phyloP scores from a whole-genome alignment of 2,797 vertebrate genomes.

The Euphonia xanthogaster region DNA sequence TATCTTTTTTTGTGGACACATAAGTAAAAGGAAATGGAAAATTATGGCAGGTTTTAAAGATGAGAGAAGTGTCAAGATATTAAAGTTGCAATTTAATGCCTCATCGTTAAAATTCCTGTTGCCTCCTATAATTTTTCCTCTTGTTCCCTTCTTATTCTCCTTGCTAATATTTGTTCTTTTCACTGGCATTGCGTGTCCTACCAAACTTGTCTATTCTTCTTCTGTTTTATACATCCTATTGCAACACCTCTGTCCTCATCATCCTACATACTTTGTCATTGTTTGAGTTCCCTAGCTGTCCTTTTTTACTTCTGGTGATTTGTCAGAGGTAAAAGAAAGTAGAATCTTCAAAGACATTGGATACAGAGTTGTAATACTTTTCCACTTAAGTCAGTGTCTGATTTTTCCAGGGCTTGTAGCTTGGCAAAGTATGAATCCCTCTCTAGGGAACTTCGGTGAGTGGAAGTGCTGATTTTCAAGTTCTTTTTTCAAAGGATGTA shows the following conservation, averaged over 20 bases:
- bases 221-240: not conserved
- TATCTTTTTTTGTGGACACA: not conserved
- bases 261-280: not conserved
- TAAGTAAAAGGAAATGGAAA: not conserved
- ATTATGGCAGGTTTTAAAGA: not conserved
- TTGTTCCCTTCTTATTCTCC: not conserved
- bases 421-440: not conserved
- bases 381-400: not conserved
- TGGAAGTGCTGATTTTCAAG: not conserved
- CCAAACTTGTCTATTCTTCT: not conserved
- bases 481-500: not conserved
- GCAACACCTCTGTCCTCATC: not conserved
- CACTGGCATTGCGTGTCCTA: not conserved
- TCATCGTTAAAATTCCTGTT: not conserved
- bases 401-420: not conserved
- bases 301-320: not conserved
- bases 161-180: not conserved
- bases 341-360: not conserved
- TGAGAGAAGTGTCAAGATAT: not conserved
- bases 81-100: not conserved
- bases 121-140: not conserved
- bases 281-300: not conserved
- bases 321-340: not conserved
- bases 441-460: not conserved
- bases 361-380: not conserved